Conservation (phyloP, 2,113 vertebrate genomes). For the Ursus arctos region DNA sequence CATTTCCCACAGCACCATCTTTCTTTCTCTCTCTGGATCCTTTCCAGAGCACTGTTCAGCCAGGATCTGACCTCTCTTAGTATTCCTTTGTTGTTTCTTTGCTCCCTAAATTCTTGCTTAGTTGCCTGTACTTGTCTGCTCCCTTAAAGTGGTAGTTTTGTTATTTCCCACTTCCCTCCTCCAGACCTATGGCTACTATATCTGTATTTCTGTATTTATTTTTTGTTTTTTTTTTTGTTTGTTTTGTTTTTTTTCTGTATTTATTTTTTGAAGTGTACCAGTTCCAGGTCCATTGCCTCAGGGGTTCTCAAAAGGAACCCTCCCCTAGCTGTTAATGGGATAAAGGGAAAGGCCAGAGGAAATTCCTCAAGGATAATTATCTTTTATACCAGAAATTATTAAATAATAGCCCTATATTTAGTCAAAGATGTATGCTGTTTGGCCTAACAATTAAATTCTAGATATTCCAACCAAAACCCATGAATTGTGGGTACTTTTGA, state of each 20-base stretch:
- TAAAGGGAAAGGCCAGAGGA: not conserved
- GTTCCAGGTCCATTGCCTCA: not conserved
- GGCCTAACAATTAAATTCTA: not conserved
- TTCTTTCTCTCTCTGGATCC: not conserved
- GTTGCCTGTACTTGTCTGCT: not conserved
- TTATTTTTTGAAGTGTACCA: not conserved
- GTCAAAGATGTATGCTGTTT: not conserved
- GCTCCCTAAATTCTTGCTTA: not conserved
- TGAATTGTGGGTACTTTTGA: not conserved
- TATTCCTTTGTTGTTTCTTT: not conserved
- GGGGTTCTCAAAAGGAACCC: not conserved
- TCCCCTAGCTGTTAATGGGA: not conserved
- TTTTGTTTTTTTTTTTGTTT: too few relatives aligned
- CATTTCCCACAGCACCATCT: not conserved
- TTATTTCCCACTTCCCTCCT: not conserved
- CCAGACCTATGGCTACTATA: accelerated
- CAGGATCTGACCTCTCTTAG: not conserved
- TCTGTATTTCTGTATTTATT: not conserved
- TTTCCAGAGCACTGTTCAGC: not conserved
- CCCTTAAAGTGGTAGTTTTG: not conserved
- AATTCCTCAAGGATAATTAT: not conserved
- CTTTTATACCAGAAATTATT: not conserved
- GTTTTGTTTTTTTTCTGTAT: too few relatives aligned
- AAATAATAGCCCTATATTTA: not conserved
- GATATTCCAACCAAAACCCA: not conserved